Evolutionary conservation across 2,113 vertebrate genomes (phyloP).

Genomic region (Ctenomys sociabilis): DNA sequence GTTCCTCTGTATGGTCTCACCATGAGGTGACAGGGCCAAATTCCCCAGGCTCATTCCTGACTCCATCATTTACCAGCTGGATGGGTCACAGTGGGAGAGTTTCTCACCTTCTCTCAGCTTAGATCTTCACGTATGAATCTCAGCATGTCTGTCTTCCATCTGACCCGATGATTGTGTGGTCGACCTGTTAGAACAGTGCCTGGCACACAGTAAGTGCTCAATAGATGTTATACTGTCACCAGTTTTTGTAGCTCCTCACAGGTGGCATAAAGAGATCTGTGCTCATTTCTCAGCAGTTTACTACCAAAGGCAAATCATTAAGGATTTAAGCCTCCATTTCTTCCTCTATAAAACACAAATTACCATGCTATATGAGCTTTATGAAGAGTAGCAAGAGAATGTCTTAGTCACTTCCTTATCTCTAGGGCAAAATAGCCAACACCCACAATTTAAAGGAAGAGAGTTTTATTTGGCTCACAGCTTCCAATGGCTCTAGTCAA

Average conservation of each 20-base stretch:
- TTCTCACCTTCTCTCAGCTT: neutral
- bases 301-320: neutral
- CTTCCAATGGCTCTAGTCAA: neutral
- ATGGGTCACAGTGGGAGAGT: neutral
- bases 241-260: neutral
- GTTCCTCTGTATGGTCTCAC: neutral
- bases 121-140: neutral
- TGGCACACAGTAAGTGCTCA: neutral
- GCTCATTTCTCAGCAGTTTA: constrained; percentile 33
- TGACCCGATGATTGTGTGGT: neutral
- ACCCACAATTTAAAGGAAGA: neutral
- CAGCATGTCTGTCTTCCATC: neutral
- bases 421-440: neutral
- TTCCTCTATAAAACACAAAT: constrained; percentile 2
- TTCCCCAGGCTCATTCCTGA: neutral
- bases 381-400: neutral
- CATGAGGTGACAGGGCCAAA: neutral
- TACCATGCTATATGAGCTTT: neutral
- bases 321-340: neutral
- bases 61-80: neutral
- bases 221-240: neutral
- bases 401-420: neutral
- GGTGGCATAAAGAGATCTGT: neutral
- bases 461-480: neutral
- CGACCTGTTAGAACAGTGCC: neutral